Conservation (phyloP, 2,113 vertebrate species). For the Sturnira hondurensis region DNA sequence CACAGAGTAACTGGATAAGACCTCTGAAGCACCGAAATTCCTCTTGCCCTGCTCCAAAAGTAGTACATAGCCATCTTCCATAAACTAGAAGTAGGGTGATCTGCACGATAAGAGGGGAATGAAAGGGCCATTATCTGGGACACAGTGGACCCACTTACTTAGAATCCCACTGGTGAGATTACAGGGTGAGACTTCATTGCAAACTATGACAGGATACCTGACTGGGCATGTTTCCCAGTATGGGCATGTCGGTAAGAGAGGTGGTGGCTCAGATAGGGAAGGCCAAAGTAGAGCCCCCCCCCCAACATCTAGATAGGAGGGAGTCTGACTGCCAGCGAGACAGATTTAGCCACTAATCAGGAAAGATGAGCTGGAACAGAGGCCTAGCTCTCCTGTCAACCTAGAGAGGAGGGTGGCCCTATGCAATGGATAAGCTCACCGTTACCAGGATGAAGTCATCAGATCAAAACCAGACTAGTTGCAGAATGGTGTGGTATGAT, state of each 20-base stretch:
- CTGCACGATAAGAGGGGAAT: background rate
- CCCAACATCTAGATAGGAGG: background rate
- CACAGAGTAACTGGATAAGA: background rate
- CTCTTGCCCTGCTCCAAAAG: background rate
- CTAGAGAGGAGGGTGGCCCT: background rate
- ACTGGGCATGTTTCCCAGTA: background rate
- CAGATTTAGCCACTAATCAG: background rate
- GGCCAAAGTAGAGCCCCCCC: background rate
- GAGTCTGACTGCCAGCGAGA: background rate
- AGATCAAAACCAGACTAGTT: background rate
- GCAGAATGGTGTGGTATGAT: background rate
- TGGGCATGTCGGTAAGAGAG: background rate
- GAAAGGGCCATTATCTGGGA: background rate
- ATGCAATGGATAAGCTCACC: background rate
- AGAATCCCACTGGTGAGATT: background rate
- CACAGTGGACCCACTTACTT: background rate
- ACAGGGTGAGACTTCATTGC: background rate
- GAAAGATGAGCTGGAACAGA: background rate
- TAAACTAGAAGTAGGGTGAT: background rate
- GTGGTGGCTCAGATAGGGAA: background rate
- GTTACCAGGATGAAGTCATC: background rate
- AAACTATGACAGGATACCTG: background rate
- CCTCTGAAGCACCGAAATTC: background rate
- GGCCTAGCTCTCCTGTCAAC: background rate
- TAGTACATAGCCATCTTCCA: background rate